These are phyloP conservation scores for Physeter macrocephalus DNA, from an alignment of 2,113 vertebrate genomes.

Conservation along the genomic window DNA sequence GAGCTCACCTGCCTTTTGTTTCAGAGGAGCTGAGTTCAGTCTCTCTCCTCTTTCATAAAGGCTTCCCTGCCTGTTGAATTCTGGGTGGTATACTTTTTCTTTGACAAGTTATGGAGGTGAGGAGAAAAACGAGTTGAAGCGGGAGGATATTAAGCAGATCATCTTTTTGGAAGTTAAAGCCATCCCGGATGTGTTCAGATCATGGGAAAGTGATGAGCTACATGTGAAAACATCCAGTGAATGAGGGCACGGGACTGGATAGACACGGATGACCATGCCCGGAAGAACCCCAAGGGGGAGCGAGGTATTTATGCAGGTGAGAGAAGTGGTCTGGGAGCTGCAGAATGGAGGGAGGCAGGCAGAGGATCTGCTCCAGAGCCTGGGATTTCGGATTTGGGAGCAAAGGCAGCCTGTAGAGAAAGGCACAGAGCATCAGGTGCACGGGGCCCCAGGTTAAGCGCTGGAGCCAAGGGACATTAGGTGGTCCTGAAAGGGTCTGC, in stretches of 20 bases:
- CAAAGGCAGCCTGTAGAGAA: background rate
- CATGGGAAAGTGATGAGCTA: background rate
- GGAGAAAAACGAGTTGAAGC: background rate
- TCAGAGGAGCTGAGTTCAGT: background rate
- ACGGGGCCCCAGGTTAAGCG: accelerated
- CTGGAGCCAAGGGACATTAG: background rate
- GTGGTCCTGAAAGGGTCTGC: background rate
- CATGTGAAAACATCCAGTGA: background rate
- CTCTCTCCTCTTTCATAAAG: background rate
- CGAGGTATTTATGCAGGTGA: background rate
- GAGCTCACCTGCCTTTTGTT: background rate
- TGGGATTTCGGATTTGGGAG: background rate
- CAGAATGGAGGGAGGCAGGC: background rate
- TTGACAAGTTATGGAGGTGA: background rate
- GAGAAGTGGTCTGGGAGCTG: background rate
- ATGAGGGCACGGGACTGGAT: background rate
- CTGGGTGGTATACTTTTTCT: background rate
- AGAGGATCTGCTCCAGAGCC: background rate
- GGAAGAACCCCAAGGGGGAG: background rate
- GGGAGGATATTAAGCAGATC: background rate
- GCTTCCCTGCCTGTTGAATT: background rate
- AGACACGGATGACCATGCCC: accelerated
- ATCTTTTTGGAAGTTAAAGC: background rate
- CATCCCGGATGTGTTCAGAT: background rate
- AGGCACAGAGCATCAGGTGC: background rate